Evolutionary conservation across 2,888 invertebrate genomes (phyloP).

Genomic region (Drosophila borborema): DNA sequence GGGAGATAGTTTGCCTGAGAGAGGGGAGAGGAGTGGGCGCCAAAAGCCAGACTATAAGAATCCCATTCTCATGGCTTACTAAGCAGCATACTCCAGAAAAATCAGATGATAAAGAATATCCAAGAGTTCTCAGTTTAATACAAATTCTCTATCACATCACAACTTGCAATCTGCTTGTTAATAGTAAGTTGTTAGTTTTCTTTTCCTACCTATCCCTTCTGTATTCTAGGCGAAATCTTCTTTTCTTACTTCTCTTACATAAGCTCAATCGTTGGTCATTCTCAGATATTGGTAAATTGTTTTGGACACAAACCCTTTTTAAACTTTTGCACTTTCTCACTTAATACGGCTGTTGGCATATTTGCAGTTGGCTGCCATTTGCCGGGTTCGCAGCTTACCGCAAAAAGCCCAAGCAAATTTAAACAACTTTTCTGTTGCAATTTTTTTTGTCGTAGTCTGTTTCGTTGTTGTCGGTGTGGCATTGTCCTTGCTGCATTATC

Average conservation of each 20-base stretch:
- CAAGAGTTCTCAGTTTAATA: no score
- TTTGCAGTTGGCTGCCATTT: slow-evolving; percentile 56
- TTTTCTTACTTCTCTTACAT: no score
- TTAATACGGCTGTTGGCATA: slow-evolving; percentile 66
- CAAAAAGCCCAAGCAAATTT: slow-evolving; percentile 58
- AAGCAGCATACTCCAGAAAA: no score
- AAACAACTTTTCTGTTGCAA: slow-evolving; percentile 50
- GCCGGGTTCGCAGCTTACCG: slow-evolving; percentile 47
- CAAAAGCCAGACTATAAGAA: no score
- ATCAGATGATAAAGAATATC: no score
- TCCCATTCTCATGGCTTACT: no score
- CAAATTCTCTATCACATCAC: neutral
- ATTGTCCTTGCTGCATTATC: slow-evolving; percentile 48
- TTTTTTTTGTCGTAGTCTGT: slow-evolving; percentile 4
- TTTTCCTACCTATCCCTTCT: neutral
- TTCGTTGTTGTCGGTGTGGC: slow-evolving; percentile 15
- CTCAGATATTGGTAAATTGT: slow-evolving; percentile 4
- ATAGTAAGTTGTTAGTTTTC: no score
- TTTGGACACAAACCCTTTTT: slow-evolving; percentile 26
- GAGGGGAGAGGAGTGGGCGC: no score
- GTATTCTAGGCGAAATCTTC: neutral
- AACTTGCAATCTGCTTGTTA: neutral
- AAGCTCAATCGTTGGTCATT: neutral
- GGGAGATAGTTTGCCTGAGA: neutral
- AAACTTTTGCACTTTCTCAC: slow-evolving; percentile 45